These are phyloP conservation scores for Podabrus alpinus DNA, from an alignment of 2,888 invertebrate species.

Conservation along the genomic window DNA sequence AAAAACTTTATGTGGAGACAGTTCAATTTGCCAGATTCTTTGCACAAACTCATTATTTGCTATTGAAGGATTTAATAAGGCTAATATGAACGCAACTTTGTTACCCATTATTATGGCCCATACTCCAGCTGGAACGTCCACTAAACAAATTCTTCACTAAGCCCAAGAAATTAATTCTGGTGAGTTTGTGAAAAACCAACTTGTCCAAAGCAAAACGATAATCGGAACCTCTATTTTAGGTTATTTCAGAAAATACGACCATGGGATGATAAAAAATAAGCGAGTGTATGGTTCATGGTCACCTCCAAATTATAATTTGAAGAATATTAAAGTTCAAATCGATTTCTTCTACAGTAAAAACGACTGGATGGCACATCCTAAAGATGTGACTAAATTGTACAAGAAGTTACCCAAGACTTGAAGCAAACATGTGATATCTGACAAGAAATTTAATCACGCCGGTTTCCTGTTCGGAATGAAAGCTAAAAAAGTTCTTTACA, in stretches of 20 bases:
- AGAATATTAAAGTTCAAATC: constrained; percentile 50
- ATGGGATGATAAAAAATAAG: constrained; percentile 15
- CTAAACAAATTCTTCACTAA: constrained; percentile 73
- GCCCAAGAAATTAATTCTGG: constrained; percentile 64
- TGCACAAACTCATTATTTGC: constrained; percentile 47
- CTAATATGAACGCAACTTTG: constrained; percentile 45
- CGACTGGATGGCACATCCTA: constrained; percentile 55
- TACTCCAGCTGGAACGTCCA: constrained; percentile 56
- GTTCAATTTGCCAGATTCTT: constrained; percentile 37
- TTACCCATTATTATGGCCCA: constrained; percentile 43
- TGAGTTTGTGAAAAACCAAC: not conserved
- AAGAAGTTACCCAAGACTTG: not conserved
- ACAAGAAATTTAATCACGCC: constrained; percentile 63
- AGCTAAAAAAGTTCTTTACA: not conserved
- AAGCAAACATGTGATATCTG: constrained; percentile 58
- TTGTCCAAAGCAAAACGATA: not conserved
- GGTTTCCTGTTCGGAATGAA: constrained; percentile 71
- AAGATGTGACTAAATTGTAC: constrained; percentile 11
- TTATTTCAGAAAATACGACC: constrained; percentile 24
- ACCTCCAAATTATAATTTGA: constrained; percentile 52
- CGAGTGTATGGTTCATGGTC: constrained; percentile 39
- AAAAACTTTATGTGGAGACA: constrained; percentile 53
- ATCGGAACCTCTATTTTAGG: not conserved
- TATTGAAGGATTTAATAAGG: constrained; percentile 46
- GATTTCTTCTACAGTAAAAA: constrained; percentile 54